A percentile compares a stretch with the other conserved stretches of the same genome.
Conservation (phyloP, 2,888 invertebrate species). For the Lasioglossum zephyrum region DNA sequence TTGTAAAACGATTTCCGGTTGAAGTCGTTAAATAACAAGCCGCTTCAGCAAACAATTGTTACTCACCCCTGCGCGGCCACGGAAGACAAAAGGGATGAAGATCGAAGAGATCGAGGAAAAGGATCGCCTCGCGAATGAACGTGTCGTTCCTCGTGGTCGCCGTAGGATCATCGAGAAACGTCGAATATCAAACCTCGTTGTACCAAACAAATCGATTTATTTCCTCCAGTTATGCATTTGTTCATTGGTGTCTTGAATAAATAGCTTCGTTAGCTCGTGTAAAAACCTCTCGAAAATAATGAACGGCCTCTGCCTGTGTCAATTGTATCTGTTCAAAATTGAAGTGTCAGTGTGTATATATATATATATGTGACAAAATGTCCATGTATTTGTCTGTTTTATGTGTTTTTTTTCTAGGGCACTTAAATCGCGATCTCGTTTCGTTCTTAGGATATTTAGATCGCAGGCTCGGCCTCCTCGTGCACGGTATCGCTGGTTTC, state of each 20-base stretch:
- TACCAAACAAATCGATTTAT: constrained; percentile 55
- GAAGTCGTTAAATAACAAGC: not conserved
- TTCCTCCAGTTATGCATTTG: constrained; percentile 30
- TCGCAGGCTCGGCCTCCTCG: constrained; percentile 80
- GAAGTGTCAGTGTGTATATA: not conserved
- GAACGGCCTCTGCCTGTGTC: not conserved
- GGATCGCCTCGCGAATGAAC: not conserved
- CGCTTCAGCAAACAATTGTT: not conserved
- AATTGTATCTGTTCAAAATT: not conserved
- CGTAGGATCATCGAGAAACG: constrained; percentile 15
- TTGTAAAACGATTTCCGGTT: not conserved
- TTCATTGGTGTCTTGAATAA: constrained; percentile 33
- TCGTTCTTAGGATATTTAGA: constrained; percentile 60
- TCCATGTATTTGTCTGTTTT: not conserved
- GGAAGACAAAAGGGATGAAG: constrained; percentile 15
- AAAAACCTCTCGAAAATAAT: constrained; percentile 17
- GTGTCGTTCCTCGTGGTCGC: not conserved
- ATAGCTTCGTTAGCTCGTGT: constrained; percentile 25
- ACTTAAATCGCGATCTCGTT: constrained; percentile 30
- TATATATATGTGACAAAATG: not conserved
- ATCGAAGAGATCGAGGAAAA: constrained; percentile 1
- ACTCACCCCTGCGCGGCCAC: not conserved
- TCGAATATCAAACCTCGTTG: constrained; percentile 36
- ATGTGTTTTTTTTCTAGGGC: not conserved
- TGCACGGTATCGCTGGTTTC: constrained; percentile 79